A percentile compares a stretch with the other conserved stretches of the same genome.
Conservation (phyloP, 2,797 vertebrate species). For the Argyrosomus regius region DNA sequence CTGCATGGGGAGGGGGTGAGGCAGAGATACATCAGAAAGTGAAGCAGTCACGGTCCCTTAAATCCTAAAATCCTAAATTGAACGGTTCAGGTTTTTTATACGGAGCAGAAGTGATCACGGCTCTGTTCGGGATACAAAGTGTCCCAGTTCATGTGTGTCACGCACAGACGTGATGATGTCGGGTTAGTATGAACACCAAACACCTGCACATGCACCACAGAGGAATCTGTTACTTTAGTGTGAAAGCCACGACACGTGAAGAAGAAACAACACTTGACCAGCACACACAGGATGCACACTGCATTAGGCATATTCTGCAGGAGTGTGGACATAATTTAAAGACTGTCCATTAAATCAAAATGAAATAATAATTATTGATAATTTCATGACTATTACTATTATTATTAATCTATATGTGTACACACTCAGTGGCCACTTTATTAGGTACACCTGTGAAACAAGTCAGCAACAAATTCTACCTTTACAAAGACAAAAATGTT, state of each 20-base stretch:
- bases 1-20: not conserved
- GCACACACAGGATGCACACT: not conserved
- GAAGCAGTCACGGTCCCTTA: conserved; percentile 21
- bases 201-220: not conserved
- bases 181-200: not conserved
- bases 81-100: not conserved
- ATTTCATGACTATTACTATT: too few relatives aligned
- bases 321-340: too few relatives aligned
- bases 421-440: too few relatives aligned
- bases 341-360: too few relatives aligned
- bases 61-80: conserved; percentile 54
- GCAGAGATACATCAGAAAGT: not conserved
- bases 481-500: too few relatives aligned
- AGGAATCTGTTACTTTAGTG: too few relatives aligned
- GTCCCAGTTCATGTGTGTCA: not conserved
- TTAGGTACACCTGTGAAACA: too few relatives aligned
- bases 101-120: not conserved
- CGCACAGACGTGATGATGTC: not conserved
- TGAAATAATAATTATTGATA: too few relatives aligned
- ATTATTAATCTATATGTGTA: too few relatives aligned
- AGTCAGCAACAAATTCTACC: too few relatives aligned
- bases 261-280: too few relatives aligned
- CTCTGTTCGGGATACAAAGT: not conserved
- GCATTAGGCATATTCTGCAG: not conserved
- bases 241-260: too few relatives aligned